These are phyloP conservation scores for Pampusana beccarii DNA, from an alignment of 2,113 vertebrate genomes.

Conservation along the genomic window DNA sequence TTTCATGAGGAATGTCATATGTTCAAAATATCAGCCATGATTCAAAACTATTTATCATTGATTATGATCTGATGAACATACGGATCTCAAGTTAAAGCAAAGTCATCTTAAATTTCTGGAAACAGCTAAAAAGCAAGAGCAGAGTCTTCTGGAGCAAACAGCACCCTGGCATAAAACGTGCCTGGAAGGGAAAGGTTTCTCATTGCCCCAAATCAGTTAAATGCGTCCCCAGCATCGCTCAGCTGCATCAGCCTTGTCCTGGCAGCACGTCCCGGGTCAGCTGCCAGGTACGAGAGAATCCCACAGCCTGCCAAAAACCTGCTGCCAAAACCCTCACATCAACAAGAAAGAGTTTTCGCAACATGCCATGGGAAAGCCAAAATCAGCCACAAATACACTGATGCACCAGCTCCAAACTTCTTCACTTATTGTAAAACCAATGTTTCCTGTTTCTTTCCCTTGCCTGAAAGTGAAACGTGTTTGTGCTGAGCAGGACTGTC, in stretches of 20 bases:
- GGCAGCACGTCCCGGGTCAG: background rate
- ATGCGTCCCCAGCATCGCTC: fast-evolving
- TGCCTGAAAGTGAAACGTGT: background rate
- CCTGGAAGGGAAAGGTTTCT: background rate
- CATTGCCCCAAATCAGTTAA: background rate
- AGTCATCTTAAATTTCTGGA: background rate
- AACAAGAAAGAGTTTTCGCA: background rate
- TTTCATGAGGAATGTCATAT: background rate
- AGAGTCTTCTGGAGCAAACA: background rate
- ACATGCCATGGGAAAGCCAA: background rate
- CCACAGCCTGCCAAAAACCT: background rate
- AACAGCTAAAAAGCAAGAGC: background rate
- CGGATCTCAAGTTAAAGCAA: background rate
- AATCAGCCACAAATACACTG: background rate
- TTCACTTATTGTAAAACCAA: background rate
- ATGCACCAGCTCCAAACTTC: background rate
- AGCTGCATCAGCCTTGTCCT: background rate
- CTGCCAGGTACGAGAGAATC: background rate
- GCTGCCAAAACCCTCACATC: background rate
- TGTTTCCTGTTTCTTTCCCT: background rate
- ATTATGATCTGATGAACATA: background rate
- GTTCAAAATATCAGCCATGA: background rate
- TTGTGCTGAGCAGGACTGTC: background rate
- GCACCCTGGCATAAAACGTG: background rate
- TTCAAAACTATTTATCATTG: background rate